Evolutionary conservation across 1,140 invertebrate genomes (phyloP), one percentile per base, ranked within the genome.

Genomic region (Atopsyche davidsoni): DNA sequence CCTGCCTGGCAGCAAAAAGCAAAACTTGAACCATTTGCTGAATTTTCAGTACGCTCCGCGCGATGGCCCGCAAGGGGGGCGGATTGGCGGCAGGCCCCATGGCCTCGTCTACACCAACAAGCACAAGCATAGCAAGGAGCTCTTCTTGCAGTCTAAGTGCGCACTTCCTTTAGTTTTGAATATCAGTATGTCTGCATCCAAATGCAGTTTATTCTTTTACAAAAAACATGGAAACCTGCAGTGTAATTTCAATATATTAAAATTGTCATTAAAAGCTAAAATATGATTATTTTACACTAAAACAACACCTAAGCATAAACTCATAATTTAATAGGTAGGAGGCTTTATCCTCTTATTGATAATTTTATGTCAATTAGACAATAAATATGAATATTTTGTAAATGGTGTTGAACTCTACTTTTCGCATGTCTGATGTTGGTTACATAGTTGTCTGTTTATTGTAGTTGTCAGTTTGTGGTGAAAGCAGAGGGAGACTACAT

Each of bases 401-500:
- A n/a, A n/a, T n/a, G n/a, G n/a, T n/a, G n/a, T n/a, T n/a, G n/a
- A n/a, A n/a, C n/a, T n/a, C n/a, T n/a, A n/a, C n/a, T n/a, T n/a
- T n/a, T n/a, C n/a, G n/a, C n/a, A n/a, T n/a, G n/a, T n/a, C n/a
- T n/a, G n/a, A n/a, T n/a, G n/a, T n/a, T n/a, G n/a, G n/a, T n/a
- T n/a, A n/a, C n/a, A n/a, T n/a, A n/a, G n/a, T n/a, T n/a, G n/a
- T n/a, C n/a, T n/a, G n/a, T n/a, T 62, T 60, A 59, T 81, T 82
- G 57, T 62, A 95, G 90, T 75, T 96, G 91, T 70, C 93, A 97
- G 69, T 98, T 97, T 81, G 81, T 96, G 62, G 90, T 96, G 31
- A 83, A 82, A 64, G 75, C 80, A 57, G 77, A 75, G 63, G 84
- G 81, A 50, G 87, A 91, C 72, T 94, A 89, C 68, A 75, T 79